Percentiles rank a stretch among this genome's conserved stretches.
Conservation (phyloP, 2,888 invertebrate species). For the Epirrhoe tristata region DNA sequence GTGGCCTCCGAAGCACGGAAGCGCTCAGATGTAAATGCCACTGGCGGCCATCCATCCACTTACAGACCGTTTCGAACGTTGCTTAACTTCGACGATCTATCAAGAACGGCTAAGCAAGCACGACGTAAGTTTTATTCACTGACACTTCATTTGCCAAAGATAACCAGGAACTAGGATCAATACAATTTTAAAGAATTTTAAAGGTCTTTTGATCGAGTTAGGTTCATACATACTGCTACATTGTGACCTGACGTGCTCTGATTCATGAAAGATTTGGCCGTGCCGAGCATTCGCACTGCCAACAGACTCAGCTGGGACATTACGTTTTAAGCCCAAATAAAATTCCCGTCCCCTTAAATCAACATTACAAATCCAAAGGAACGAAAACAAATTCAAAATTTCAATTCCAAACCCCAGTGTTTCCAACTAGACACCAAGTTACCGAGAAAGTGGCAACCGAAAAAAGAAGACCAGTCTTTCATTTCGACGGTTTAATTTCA, state of each 20-base stretch:
- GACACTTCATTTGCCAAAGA: too few species aligned
- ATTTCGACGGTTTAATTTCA: constrained; percentile 75
- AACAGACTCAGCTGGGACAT: constrained; percentile 7
- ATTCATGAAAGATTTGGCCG: constrained; percentile 11
- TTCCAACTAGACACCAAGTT: constrained; percentile 65
- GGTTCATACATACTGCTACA: background rate
- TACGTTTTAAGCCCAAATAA: constrained; percentile 10
- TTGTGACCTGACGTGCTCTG: constrained; percentile 14
- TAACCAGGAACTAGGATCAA: too few species aligned
- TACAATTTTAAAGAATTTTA: too few species aligned
- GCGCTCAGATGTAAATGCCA: too few species aligned
- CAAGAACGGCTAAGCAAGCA: too few species aligned
- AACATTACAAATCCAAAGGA: constrained; percentile 5
- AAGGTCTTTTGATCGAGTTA: too few species aligned
- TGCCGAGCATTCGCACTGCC: background rate
- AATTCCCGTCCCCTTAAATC: constrained; percentile 12
- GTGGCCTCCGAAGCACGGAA: too few species aligned
- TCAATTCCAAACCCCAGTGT: constrained; percentile 47
- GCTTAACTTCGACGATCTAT: too few species aligned
- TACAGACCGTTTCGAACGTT: too few species aligned
- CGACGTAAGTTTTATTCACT: too few species aligned
- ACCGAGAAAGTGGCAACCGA: constrained; percentile 57
- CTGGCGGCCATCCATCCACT: too few species aligned
- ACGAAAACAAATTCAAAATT: constrained; percentile 35
- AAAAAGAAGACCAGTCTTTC: constrained; percentile 69